Conservation (phyloP, 2,888 invertebrate species). For the Eueremaeus valkanovi region DNA sequence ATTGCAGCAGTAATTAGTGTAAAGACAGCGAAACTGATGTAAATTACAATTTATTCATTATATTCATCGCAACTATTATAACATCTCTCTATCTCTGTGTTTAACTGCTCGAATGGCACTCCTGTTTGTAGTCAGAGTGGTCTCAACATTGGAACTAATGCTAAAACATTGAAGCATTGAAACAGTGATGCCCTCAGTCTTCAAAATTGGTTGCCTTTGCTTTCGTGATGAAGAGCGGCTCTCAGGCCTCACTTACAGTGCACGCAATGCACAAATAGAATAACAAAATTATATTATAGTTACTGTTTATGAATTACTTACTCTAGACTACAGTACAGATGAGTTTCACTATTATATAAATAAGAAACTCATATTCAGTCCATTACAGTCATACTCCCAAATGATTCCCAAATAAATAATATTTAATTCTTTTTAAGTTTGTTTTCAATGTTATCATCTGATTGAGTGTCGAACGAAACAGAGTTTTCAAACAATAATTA, state of each 20-base stretch:
- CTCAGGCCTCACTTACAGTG: not conserved
- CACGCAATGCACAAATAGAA: conserved; percentile 2
- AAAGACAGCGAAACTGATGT: not conserved
- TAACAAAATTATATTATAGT: not conserved
- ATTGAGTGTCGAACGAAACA: no score
- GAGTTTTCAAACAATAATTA: no score
- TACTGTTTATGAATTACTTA: no score
- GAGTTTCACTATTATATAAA: no score
- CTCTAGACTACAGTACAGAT: no score
- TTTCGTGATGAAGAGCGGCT: not conserved
- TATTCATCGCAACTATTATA: not conserved
- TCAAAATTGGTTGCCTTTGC: not conserved
- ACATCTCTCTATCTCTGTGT: not conserved
- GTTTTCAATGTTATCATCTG: no score
- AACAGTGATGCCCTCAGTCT: not conserved
- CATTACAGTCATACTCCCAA: no score
- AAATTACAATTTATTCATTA: conserved; percentile 16
- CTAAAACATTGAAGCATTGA: not conserved
- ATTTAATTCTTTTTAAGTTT: no score
- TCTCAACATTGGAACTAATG: no score
- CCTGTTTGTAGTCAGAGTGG: no score
- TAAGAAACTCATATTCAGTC: no score
- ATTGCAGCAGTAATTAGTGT: conserved; percentile 13
- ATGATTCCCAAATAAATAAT: no score
- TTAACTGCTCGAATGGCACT: conserved; percentile 5